Conservation (phyloP, 2,888 invertebrate species). For the Athetis lepigone region DNA sequence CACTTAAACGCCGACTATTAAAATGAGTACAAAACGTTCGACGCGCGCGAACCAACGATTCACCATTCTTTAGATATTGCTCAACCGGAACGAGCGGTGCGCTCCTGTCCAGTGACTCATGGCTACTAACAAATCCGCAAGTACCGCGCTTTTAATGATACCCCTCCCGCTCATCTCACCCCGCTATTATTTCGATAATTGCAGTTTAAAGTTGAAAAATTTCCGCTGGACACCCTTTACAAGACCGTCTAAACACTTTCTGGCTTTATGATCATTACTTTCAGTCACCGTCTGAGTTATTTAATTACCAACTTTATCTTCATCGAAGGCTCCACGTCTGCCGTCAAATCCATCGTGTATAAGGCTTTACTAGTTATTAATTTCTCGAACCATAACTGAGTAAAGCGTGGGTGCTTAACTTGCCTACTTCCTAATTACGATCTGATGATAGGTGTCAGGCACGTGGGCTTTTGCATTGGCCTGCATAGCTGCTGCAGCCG, state of each 20-base stretch:
- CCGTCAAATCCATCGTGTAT: constrained; percentile 24
- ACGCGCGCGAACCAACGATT: no score
- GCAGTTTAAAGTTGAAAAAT: no score
- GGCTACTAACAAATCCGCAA: no score
- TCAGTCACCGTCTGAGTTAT: not conserved
- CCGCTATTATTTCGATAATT: no score
- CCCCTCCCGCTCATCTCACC: no score
- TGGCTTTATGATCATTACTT: not conserved
- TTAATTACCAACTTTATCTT: not conserved
- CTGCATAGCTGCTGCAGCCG: constrained; percentile 70
- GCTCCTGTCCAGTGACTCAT: no score
- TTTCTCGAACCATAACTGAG: constrained; percentile 80
- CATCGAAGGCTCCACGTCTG: not conserved
- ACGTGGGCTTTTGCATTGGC: constrained; percentile 84
- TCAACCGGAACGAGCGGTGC: no score
- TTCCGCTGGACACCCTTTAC: no score
- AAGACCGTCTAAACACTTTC: not conserved
- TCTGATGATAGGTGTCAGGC: constrained; percentile 70
- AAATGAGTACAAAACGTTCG: no score
- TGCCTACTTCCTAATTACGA: constrained; percentile 84
- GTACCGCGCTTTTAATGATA: no score
- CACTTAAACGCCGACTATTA: no score
- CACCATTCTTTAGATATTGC: no score
- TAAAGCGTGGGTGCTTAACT: constrained; percentile 74
- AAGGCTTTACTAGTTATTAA: constrained; percentile 78